Evolutionary conservation across 2,888 invertebrate species (phyloP).

Genomic region (Agrotis ipsilon): DNA sequence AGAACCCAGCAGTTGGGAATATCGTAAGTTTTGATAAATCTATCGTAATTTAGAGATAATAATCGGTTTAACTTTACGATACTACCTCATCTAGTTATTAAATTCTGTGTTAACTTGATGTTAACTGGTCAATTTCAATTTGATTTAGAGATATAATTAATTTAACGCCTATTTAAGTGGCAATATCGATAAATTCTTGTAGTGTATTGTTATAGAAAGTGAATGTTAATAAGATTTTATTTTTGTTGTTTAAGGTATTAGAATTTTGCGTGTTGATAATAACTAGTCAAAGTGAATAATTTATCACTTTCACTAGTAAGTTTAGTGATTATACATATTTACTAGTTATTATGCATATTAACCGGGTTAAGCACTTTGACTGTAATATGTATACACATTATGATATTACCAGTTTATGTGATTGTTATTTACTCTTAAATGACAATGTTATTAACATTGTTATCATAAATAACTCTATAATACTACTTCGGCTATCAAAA

Average conservation of each 20-base stretch:
- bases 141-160: conserved; percentile 14
- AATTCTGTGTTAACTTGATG: conserved; percentile 12
- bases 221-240: neutral
- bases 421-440: too few relatives aligned
- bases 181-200: neutral
- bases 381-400: too few relatives aligned
- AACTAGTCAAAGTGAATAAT: too few relatives aligned
- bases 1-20: conserved; percentile 10
- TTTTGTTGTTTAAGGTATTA: neutral
- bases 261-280: neutral
- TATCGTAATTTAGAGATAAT: conserved; percentile 40
- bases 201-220: neutral
- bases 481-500: too few relatives aligned
- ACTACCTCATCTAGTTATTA: conserved; percentile 7
- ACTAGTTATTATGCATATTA: too few relatives aligned
- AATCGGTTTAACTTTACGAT: conserved; percentile 19
- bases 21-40: conserved; percentile 20
- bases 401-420: too few relatives aligned
- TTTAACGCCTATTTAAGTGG: neutral
- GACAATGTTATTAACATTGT: too few relatives aligned
- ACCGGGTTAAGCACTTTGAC: too few relatives aligned
- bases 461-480: too few relatives aligned
- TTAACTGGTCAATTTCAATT: conserved; percentile 12
- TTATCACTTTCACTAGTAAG: too few relatives aligned
- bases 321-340: too few relatives aligned